Base-by-base conservation (phyloP, 2,113 vertebrate species). In the Ictalurus punctatus region DNA sequence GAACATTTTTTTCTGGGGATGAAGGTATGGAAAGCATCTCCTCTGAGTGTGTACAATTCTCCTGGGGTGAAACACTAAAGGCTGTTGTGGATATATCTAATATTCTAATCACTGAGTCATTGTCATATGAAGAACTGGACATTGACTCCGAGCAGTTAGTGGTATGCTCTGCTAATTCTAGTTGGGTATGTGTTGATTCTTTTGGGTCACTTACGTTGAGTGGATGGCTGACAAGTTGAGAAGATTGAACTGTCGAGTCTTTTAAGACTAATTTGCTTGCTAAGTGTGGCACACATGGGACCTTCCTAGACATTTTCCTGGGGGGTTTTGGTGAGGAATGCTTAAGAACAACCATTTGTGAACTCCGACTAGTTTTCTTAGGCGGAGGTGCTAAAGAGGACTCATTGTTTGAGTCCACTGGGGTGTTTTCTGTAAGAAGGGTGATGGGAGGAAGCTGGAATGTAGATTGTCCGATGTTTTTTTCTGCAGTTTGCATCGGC, bases 261-360 rank as follows among this genome's bases (percentile, higher is more conserved):
- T 80, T 88, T 80, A 63, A 74, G 12, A 34, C 21, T 23, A 87
- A 59, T 74, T 89, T 90, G 78, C 65, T 88, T 52, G 71, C 82
- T 56, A 89, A 81, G 23, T 73, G 58, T 27, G 52, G 52, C 37
- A 73, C 67, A 83, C 73, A 89, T 1, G 92, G 44, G 19, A 92
- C 90, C 92, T 96, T 96, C 79, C 94, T 91, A n/a, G 95, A 96
- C 95, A 96, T 96, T 92, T 95, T 95, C 34, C 95, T 93, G 10
- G 96, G 95, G 2, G 95, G 95, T 90, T 95, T 96, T 6, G 95
- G 96, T 14, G 95, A 96, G 4, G 94, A 94, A 90, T 95, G 95
- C 90, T 96, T 96, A 84, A 96, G 95, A 90, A 96, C 94, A 89
- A 95, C 95, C 95, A 96, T 96, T 90, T 95, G 94, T 89, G 94